phyloP scores from a whole-genome alignment of 1,140 invertebrate genomes.

The Nasonia longicornis region DNA sequence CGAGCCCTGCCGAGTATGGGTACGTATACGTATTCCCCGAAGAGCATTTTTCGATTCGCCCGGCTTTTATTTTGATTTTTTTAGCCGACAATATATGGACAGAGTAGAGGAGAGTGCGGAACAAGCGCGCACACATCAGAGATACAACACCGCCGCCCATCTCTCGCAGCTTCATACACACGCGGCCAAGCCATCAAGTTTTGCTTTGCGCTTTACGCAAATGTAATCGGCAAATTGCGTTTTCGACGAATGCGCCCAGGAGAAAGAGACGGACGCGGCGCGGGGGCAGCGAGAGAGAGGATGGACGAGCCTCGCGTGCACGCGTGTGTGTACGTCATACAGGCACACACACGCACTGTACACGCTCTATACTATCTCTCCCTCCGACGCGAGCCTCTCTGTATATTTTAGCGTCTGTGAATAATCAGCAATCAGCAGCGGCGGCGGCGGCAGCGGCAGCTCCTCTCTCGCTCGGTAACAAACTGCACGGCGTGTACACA shows the following conservation, averaged over 20 bases:
- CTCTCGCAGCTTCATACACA: no score
- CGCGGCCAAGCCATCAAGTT: conserved; percentile 5
- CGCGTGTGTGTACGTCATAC: neutral
- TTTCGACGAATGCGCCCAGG: conserved; percentile 21
- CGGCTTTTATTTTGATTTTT: conserved; percentile 28
- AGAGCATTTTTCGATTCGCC: neutral
- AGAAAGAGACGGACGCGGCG: neutral
- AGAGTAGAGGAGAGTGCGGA: no score
- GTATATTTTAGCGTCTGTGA: conserved; percentile 56
- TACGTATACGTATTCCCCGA: neutral
- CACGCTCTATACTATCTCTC: neutral
- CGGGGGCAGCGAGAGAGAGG: neutral
- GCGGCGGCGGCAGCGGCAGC: conserved; percentile 3
- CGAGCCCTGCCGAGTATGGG: neutral
- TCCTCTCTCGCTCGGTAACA: conserved; percentile 31
- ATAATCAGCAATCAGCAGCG: conserved; percentile 57
- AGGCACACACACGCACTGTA: neutral
- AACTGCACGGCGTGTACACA: conserved; percentile 41
- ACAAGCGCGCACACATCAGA: neutral
- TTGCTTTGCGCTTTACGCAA: conserved; percentile 40
- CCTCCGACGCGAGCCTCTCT: conserved; percentile 25
- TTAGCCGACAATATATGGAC: no score
- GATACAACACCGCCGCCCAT: neutral
- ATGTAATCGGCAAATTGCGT: conserved; percentile 46
- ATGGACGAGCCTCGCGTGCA: neutral